Evolutionary conservation across 2,113 vertebrate genomes (phyloP).

Genomic region (Scartelaos histophorus): DNA sequence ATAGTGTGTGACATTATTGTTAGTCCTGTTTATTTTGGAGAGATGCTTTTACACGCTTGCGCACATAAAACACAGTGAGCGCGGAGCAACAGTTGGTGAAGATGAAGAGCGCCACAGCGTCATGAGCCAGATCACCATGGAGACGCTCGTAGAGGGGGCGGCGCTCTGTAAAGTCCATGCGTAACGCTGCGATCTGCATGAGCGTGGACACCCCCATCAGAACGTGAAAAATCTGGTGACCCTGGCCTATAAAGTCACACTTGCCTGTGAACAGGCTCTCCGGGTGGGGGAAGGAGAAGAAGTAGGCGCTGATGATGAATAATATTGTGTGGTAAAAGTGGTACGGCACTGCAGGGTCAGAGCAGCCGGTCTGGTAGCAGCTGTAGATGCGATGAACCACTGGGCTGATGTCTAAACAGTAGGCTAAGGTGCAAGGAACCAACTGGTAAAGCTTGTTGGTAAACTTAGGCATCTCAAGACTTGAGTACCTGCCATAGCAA

Average conservation of each 20-base stretch:
- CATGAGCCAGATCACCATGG: conserved; percentile 80
- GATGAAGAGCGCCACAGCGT: conserved; percentile 85
- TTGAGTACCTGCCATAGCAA: conserved; percentile 89
- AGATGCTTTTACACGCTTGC: conserved; percentile 76
- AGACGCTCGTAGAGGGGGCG: conserved; percentile 82
- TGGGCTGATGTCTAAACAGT: conserved; percentile 91
- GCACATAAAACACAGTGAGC: conserved; percentile 84
- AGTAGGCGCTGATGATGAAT: conserved; percentile 88
- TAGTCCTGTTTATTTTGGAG: conserved; percentile 83
- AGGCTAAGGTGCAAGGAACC: conserved; percentile 88
- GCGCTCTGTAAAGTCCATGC: conserved; percentile 85
- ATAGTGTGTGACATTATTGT: conserved; percentile 32
- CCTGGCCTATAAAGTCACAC: conserved; percentile 91
- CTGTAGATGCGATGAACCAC: conserved; percentile 87
- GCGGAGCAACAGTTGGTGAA: conserved; percentile 84
- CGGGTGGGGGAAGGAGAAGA: conserved; percentile 89
- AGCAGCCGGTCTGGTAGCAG: conserved; percentile 61
- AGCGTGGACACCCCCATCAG: conserved; percentile 90
- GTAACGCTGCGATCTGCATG: conserved; percentile 89
- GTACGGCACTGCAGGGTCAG: conserved; percentile 82
- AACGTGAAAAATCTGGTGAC: conserved; percentile 94
- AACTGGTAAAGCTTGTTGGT: conserved; percentile 88
- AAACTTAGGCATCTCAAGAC: conserved; percentile 70
- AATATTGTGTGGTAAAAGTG: conserved; percentile 90
- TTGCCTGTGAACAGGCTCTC: conserved; percentile 90